A percentile compares a stretch with the other conserved stretches of the same genome.
Evolutionary conservation across 2,113 vertebrate species (phyloP).

Genomic region (Smithornis capensis): DNA sequence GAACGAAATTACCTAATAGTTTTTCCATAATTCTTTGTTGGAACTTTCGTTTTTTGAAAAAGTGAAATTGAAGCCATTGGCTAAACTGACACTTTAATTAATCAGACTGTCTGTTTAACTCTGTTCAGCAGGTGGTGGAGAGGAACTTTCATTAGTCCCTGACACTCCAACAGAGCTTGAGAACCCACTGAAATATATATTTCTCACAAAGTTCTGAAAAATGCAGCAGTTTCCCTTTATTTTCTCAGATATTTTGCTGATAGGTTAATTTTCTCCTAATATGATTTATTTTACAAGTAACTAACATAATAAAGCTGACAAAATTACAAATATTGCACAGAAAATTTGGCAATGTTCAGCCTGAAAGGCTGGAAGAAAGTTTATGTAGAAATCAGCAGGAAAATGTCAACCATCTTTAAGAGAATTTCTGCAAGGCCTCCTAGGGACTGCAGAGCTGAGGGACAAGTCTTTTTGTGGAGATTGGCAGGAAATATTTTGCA

Average conservation of each 20-base stretch:
- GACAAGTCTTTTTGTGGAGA: not conserved
- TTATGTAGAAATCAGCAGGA: not conserved
- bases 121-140: not conserved
- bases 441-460: not conserved
- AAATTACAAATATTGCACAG: not conserved
- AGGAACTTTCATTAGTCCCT: slow-evolving; percentile 2
- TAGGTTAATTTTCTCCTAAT: not conserved
- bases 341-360: not conserved
- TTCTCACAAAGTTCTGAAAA: not conserved
- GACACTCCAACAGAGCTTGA: slow-evolving; percentile 3
- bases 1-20: not conserved
- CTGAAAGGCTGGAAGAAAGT: not conserved
- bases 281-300: not conserved
- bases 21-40: not conserved
- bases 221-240: not conserved
- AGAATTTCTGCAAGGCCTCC: not conserved
- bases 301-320: not conserved
- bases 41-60: not conserved
- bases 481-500: not conserved
- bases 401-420: not conserved
- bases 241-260: not conserved
- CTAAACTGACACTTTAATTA: not conserved
- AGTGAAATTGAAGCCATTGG: not conserved
- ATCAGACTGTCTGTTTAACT: not conserved
- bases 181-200: not conserved